Base-by-base conservation (phyloP, 2,797 vertebrate species). In the Menidia menidia region DNA sequence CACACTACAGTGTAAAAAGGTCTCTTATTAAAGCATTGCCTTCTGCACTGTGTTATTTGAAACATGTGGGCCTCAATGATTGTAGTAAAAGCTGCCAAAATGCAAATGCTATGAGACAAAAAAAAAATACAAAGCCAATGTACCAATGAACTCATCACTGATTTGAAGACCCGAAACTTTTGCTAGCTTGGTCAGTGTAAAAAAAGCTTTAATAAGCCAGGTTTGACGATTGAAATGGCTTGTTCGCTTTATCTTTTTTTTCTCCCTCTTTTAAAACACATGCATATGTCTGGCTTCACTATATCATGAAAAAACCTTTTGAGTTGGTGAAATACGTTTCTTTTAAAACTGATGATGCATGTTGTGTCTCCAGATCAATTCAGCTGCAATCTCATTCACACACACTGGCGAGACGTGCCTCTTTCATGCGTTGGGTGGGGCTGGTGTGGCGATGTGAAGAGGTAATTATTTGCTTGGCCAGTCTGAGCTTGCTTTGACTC, bases 401-500 rank as follows among this genome's bases (percentile, higher is more conserved):
- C 43, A 43, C 54, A 60, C 15, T 30, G 18, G 30, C 15, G 4
- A 45, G 63, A 52, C 25, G 35, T 47, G 11, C 44, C 48, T 56
- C 7, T 15, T 70, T 79, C 55, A 73, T 66, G 55, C 73, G 71
- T 67, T 67, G 55, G 64, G 61, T 30, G 73, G 55, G 79, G 68
- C 54, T 43, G 25, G 60, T n/a, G 15, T 79, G 69, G 81, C 71
- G 73, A 64, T 67, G 74, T 81, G 59, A 67, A 87, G 87, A 87
- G 75, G 89, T 87, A 89, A 93, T 93, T 90, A 92, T 92, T 91
- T 91, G 91, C 89, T 89, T 84, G 87, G 85, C 82, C 80, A 68
- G 80, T 87, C 88, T 85, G 86, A 86, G 76, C 75, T 70, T 79
- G 78, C 66, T 89, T 77, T 64, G 67, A 80, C 74, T 78, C 77